phyloP scores from a whole-genome alignment of 2,113 vertebrate genomes.

The Dascyllus trimaculatus region DNA sequence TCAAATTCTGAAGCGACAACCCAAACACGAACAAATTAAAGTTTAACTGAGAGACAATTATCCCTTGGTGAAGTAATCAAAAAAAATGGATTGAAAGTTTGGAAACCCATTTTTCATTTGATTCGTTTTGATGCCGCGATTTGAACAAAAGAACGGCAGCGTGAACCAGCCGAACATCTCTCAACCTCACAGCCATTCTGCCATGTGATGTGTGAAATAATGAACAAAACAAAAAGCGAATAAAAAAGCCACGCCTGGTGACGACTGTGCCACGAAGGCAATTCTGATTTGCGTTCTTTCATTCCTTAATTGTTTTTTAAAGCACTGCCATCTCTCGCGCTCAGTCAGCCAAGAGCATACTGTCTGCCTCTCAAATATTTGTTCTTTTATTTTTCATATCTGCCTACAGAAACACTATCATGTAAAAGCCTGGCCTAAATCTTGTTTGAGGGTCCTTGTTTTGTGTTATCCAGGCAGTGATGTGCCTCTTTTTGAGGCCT shows the following conservation, averaged over 20 bases:
- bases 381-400: conserved; percentile 8
- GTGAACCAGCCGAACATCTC: too few species aligned
- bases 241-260: neutral
- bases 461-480: conserved; percentile 10
- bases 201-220: neutral
- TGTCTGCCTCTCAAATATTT: conserved; percentile 3
- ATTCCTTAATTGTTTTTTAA: conserved; percentile 11
- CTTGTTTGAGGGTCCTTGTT: conserved; percentile 19
- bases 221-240: neutral
- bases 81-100: too few species aligned
- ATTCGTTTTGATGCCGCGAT: too few species aligned
- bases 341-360: conserved; percentile 2
- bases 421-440: conserved; percentile 35
- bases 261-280: neutral
- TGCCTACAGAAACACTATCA: conserved; percentile 32
- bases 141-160: too few species aligned
- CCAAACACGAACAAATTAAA: too few species aligned
- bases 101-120: too few species aligned
- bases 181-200: too few species aligned
- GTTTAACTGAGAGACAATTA: too few species aligned
- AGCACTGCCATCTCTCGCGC: neutral
- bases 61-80: too few species aligned
- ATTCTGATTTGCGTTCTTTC: neutral
- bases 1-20: too few species aligned
- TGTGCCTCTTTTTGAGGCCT: conserved; percentile 7